Conservation (phyloP, 30 jellyfish, hydroid and myxozoan genomes). For the Chrysaora quinquecirrha region DNA sequence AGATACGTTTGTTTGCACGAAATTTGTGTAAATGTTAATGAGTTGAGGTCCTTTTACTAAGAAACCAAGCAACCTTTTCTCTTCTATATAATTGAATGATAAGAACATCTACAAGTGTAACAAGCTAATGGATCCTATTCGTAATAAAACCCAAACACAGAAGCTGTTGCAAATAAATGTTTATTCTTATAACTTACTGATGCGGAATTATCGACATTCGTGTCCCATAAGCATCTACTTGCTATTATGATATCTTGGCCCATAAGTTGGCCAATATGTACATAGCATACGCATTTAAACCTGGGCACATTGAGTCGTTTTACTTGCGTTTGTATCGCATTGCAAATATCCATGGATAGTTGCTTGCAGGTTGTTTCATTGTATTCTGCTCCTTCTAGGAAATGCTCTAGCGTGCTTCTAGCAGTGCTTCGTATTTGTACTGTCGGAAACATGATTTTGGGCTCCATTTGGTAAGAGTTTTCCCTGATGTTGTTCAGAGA, state of each 20-base stretch:
- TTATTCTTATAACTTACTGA: slow-evolving; percentile 9
- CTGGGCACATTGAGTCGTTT: slow-evolving; percentile 26
- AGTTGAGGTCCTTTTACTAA: no score
- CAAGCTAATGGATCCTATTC: slow-evolving; percentile 12
- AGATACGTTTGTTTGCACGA: no score
- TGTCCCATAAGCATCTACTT: slow-evolving; percentile 65
- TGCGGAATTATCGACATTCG: slow-evolving; percentile 42
- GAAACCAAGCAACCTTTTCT: no score
- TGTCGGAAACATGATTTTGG: slow-evolving; percentile 17
- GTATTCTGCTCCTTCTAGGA: slow-evolving; percentile 19
- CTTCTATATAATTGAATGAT: no score
- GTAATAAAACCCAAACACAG: slow-evolving; percentile 39
- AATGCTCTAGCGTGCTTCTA: background rate
- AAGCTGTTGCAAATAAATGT: slow-evolving; percentile 39
- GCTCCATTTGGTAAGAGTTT: slow-evolving; percentile 3
- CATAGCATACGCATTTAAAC: slow-evolving; percentile 48
- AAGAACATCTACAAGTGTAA: no score
- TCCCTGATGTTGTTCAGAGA: background rate
- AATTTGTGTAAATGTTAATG: no score
- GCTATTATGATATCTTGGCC: slow-evolving; percentile 42
- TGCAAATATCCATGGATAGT: slow-evolving; percentile 23
- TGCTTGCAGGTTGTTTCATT: slow-evolving; percentile 38
- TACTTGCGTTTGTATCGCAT: slow-evolving; percentile 29
- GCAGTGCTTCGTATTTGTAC: slow-evolving; percentile 28
- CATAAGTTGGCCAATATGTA: slow-evolving; percentile 45